Conservation (phyloP, 1,140 invertebrate genomes). For the Brachionus plicatilis region DNA sequence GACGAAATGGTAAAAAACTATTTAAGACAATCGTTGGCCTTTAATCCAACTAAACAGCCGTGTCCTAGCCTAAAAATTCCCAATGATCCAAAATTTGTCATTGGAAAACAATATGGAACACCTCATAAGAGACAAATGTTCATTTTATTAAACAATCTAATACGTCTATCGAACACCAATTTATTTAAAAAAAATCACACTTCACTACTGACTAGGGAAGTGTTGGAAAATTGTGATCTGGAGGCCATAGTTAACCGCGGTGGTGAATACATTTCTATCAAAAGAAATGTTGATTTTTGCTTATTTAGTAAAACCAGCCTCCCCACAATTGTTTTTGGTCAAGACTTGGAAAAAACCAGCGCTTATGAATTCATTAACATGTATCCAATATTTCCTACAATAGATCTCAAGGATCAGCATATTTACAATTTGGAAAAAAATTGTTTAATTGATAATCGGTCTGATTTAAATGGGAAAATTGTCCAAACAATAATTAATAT, state of each 20-base stretch:
- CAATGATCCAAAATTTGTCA: not conserved
- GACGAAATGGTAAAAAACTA: slow-evolving; percentile 15
- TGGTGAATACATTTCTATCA: not conserved
- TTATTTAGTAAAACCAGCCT: not conserved
- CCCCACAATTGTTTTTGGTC: not conserved
- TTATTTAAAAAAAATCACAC: slow-evolving; percentile 15
- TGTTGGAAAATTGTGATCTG: not conserved
- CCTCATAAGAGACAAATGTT: slow-evolving; percentile 32
- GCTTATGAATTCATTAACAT: slow-evolving; percentile 34
- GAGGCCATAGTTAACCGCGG: not conserved
- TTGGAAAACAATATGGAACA: slow-evolving; percentile 20
- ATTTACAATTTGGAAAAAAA: not conserved
- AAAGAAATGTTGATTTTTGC: not conserved
- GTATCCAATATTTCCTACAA: slow-evolving; percentile 40
- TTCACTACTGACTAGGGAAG: not conserved
- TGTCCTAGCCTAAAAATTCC: not conserved
- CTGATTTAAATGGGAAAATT: not conserved
- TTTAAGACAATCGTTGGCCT: slow-evolving; percentile 32
- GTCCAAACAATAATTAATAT: slow-evolving; percentile 24
- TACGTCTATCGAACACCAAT: not conserved
- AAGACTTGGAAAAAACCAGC: not conserved
- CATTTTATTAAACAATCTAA: slow-evolving; percentile 33
- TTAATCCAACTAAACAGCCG: slow-evolving; percentile 19
- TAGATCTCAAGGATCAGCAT: slow-evolving; percentile 1
- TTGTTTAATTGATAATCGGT: not conserved